These are phyloP conservation scores for Entomyzon cyanotis DNA, from an alignment of 2,113 vertebrate species.

Conservation along the genomic window DNA sequence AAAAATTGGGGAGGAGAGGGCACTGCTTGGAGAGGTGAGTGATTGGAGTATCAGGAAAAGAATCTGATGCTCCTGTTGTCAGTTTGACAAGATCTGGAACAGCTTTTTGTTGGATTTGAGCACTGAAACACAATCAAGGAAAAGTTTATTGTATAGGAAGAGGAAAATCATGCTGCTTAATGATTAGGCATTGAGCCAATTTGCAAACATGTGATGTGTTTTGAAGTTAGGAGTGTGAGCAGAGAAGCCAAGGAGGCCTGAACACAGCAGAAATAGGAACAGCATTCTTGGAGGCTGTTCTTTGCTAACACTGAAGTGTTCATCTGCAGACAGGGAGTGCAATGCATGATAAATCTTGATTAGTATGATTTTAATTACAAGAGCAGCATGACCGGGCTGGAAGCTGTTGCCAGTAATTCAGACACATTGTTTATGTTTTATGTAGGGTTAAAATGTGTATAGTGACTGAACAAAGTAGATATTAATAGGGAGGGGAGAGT, in stretches of 20 bases:
- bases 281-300: neutral
- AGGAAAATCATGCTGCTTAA: neutral
- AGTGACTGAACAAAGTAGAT: neutral
- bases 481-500: neutral
- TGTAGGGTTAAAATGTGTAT: neutral
- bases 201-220: neutral
- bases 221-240: neutral
- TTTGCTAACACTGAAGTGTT: neutral
- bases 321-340: neutral
- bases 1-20: neutral
- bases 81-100: neutral
- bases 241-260: neutral
- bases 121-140: neutral
- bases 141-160: neutral
- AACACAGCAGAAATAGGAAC: neutral
- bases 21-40: neutral
- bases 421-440: neutral
- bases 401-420: neutral
- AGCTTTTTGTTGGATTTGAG: neutral
- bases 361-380: neutral
- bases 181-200: neutral
- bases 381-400: neutral
- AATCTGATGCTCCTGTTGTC: neutral
- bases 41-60: neutral
- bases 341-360: neutral